These are phyloP conservation scores for Clitarchus hookeri DNA, from an alignment of 2,888 invertebrate genomes.

Conservation along the genomic window DNA sequence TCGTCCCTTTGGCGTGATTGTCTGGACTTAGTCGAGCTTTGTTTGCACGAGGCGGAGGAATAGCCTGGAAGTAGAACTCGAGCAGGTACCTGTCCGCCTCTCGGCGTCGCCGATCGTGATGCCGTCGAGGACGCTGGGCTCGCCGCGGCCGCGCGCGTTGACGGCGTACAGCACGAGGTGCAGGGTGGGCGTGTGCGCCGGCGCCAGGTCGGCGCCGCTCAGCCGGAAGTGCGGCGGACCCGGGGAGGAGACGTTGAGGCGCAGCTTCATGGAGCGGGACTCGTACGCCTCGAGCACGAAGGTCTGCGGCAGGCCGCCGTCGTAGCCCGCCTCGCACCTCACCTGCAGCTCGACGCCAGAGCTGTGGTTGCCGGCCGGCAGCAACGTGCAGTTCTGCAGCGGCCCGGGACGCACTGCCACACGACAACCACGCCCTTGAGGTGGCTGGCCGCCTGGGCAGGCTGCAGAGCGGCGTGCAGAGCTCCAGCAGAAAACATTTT, in stretches of 20 bases:
- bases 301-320: conserved; percentile 85
- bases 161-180: conserved; percentile 80
- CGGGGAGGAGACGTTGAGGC: conserved; percentile 68
- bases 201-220: conserved; percentile 66
- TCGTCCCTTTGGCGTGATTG: no score
- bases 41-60: no score
- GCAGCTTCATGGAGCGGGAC: conserved; percentile 68
- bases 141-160: conserved; percentile 84
- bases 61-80: not conserved
- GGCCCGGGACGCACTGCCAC: conserved; percentile 75
- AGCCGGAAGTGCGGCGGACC: conserved; percentile 53
- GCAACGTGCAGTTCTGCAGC: conserved; percentile 83
- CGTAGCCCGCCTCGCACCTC: conserved; percentile 85
- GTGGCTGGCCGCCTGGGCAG: no score
- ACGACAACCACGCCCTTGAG: no score
- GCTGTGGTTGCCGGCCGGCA: conserved; percentile 62
- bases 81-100: conserved; percentile 64
- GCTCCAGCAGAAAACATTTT: no score
- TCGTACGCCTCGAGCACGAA: conserved; percentile 84
- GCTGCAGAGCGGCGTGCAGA: no score
- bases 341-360: conserved; percentile 64
- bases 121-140: conserved; percentile 79
- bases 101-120: conserved; percentile 87
- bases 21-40: no score
- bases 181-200: conserved; percentile 65